These are phyloP conservation scores for Entomobrya multifasciata DNA, from an alignment of 2,888 invertebrate genomes.

Conservation along the genomic window DNA sequence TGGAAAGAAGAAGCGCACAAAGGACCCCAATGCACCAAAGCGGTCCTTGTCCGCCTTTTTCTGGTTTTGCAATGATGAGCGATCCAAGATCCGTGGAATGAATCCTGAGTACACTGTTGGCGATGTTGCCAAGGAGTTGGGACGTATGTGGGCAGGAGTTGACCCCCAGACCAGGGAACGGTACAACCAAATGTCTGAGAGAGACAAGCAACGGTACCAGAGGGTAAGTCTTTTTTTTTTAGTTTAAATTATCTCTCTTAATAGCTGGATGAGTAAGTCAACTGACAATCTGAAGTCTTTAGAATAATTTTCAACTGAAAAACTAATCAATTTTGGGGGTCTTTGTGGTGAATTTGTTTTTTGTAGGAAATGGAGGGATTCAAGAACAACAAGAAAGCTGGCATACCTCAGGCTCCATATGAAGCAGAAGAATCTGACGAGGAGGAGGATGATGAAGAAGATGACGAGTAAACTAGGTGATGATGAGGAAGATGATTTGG, in stretches of 20 bases:
- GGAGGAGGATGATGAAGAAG: no score
- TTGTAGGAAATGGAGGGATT: slow-evolving; percentile 64
- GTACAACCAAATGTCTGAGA: slow-evolving; percentile 95
- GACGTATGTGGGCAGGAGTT: slow-evolving; percentile 95
- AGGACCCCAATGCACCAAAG: slow-evolving; percentile 99
- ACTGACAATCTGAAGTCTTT: no score
- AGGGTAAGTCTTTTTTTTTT: slow-evolving; percentile 83
- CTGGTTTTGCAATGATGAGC: slow-evolving; percentile 99
- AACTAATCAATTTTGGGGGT: no score
- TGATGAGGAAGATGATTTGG: no score
- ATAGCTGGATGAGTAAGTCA: no score
- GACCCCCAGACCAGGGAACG: slow-evolving; percentile 91
- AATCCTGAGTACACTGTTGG: slow-evolving; percentile 98
- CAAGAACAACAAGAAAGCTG: slow-evolving; percentile 66
- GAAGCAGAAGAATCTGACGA: no score
- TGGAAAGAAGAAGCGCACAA: slow-evolving; percentile 84
- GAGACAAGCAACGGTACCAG: slow-evolving; percentile 97
- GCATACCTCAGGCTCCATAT: no score
- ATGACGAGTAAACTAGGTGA: no score
- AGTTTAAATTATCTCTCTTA: no score
- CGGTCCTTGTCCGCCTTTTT: slow-evolving; percentile 99
- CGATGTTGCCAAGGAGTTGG: slow-evolving; percentile 97
- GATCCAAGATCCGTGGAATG: slow-evolving; percentile 84
- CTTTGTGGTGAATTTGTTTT: background rate
- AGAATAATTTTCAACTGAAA: no score